Evolutionary conservation across 2,888 invertebrate genomes (phyloP), one percentile per base, ranked within the genome.

Genomic region (Hyposoter didymator): DNA sequence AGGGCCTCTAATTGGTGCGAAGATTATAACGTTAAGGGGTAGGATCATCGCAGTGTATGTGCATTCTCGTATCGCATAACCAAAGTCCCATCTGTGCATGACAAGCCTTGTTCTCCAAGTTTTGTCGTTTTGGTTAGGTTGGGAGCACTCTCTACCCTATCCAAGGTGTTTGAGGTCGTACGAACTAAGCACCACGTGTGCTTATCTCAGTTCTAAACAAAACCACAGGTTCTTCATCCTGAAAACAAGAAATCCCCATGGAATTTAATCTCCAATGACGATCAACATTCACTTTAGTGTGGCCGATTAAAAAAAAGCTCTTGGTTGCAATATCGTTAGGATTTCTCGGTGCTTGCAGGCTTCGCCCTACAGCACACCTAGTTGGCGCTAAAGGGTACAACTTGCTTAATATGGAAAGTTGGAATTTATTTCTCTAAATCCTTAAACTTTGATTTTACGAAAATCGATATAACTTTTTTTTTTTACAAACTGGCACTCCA

Each of bases 81-180:
- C 28, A 74, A 76, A 84, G 78, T 74, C 87, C 86, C 90, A 89
- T 90, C 91, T 91, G 91, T 87, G 74, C 88, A 88, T 90, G 91
- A 91, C 91, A 91, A 89, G 89, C 88, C 90, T 91, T 90, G 90
- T 90, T 81, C 87, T 35, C 88, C n/a, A 90, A 91, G 89, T 91
- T 92, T 90, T 78, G 45, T 49, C 59, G 47, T 59, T 52, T 19
- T 59, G 39, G 64, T 39, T 59, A 59, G 28, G 73, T 49, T 52
- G 28, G 49, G 14, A 67, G 52, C 81, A 49, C 64, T 45, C 74
- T 49, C 49, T 52, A 10, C 73, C 28, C 28, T 45, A 70, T 69
- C 55, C 14, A 35, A 75, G 49, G 8, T 64, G 49, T 73, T 55
- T 72, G 55, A 59, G 39, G 66, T 66, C n/a, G 43, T 64, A 49